Percentiles rank a stretch among this genome's conserved stretches.
These are phyloP conservation scores for Sphaeramia orbicularis DNA, from an alignment of 2,797 vertebrate genomes.

Conservation along the genomic window DNA sequence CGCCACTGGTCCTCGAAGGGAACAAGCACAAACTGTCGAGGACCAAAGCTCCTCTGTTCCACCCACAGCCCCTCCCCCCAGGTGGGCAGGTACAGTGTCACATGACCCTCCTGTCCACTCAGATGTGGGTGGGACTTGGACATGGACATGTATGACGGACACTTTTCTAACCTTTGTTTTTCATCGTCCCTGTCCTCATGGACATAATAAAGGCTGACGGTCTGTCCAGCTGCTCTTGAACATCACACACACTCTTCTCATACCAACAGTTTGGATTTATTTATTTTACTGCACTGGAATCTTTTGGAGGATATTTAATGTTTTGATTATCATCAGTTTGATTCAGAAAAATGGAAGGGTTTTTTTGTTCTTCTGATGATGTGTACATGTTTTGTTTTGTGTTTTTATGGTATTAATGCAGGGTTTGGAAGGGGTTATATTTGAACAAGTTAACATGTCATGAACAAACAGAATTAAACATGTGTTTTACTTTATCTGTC, in stretches of 20 bases:
- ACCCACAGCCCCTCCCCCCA: constrained; percentile 1
- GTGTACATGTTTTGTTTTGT: constrained; percentile 30
- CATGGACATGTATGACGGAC: constrained; percentile 1
- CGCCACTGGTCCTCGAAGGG: constrained; percentile 17
- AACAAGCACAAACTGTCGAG: constrained; percentile 43
- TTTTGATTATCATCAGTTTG: not conserved
- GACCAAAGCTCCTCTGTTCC: constrained; percentile 19
- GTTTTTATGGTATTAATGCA: not conserved
- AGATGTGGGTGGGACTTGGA: not conserved
- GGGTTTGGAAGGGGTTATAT: constrained; percentile 26
- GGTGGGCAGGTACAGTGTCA: constrained; percentile 2
- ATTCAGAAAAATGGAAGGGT: constrained; percentile 8
- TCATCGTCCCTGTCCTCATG: no score
- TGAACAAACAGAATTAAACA: constrained; percentile 52
- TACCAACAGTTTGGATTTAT: no score
- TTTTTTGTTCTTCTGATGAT: constrained; percentile 48
- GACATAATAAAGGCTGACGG: no score
- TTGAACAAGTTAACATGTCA: constrained; percentile 35
- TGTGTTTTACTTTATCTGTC: constrained; percentile 23
- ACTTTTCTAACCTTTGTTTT: not conserved
- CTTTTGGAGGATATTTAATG: constrained; percentile 36
- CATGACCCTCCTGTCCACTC: no score
- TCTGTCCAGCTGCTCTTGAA: no score
- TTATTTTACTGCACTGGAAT: constrained; percentile 63
- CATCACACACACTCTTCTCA: no score